These are phyloP conservation scores for Osmerus eperlanus DNA, from an alignment of 2,113 vertebrate species.

Conservation along the genomic window DNA sequence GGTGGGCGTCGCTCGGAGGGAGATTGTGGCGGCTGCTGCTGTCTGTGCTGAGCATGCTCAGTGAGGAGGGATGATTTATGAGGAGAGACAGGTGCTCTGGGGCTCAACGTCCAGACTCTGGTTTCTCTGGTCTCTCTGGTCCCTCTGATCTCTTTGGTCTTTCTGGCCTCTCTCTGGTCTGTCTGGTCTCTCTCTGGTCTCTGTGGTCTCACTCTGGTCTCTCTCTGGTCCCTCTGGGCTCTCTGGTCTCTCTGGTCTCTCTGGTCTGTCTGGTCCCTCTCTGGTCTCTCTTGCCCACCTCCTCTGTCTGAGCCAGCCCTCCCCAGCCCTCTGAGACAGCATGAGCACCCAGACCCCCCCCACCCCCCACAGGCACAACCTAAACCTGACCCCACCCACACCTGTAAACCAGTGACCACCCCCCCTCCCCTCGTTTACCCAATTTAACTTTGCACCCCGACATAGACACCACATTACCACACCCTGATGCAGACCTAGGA, in stretches of 20 bases:
- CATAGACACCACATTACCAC: too few relatives aligned
- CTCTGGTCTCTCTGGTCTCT: too few relatives aligned
- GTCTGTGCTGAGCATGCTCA: conserved; percentile 44
- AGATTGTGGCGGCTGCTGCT: conserved; percentile 10
- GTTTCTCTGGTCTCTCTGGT: too few relatives aligned
- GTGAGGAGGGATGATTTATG: conserved; percentile 17
- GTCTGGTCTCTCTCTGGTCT: too few relatives aligned
- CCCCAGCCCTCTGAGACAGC: conserved; percentile 44
- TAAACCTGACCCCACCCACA: not conserved
- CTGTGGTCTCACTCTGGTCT: too few relatives aligned
- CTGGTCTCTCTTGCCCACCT: conserved; percentile 28
- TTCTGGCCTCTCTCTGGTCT: too few relatives aligned
- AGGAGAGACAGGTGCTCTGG: not conserved
- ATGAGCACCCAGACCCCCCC: conserved; percentile 44
- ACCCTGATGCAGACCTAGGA: too few relatives aligned
- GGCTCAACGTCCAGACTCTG: not conserved
- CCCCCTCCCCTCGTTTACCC: not conserved
- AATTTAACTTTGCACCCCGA: too few relatives aligned
- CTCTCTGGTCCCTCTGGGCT: too few relatives aligned
- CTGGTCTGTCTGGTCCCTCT: not conserved
- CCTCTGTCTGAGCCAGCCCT: conserved; percentile 49
- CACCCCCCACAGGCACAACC: conserved; percentile 10
- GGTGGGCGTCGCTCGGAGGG: conserved; percentile 42
- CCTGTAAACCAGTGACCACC: conserved; percentile 2
- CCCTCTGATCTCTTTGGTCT: too few relatives aligned